These are phyloP conservation scores for Myrmecobius fasciatus DNA, from an alignment of 2,113 vertebrate genomes.

Conservation along the genomic window DNA sequence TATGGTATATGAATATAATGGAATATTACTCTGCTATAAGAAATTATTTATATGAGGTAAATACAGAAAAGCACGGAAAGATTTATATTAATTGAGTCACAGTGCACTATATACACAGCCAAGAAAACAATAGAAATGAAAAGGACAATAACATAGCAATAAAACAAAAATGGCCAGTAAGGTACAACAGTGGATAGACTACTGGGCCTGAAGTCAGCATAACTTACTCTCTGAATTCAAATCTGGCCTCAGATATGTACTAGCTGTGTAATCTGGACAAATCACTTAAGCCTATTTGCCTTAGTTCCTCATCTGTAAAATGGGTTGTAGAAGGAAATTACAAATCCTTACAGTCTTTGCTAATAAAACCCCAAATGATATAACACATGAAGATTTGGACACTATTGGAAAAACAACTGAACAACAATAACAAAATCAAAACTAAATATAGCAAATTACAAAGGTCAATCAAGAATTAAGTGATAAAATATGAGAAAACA, in stretches of 20 bases:
- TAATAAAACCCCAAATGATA: neutral
- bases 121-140: neutral
- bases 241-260: neutral
- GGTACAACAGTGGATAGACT: neutral
- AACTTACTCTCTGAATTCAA: neutral
- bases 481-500: neutral
- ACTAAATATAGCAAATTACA: neutral
- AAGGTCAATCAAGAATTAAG: neutral
- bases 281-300: neutral
- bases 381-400: neutral
- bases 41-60: neutral
- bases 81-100: neutral
- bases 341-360: neutral
- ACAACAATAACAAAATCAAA: neutral
- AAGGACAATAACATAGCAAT: neutral
- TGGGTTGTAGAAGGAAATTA: neutral
- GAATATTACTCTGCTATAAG: neutral
- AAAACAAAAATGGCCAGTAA: neutral
- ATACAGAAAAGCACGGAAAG: neutral
- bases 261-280: neutral
- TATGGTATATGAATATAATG: neutral
- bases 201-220: neutral
- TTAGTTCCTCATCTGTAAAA: neutral
- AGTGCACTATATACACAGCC: neutral
- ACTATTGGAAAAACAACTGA: neutral